Evolutionary conservation across 2,113 vertebrate species (phyloP).

Genomic region (Ameiurus melas): DNA sequence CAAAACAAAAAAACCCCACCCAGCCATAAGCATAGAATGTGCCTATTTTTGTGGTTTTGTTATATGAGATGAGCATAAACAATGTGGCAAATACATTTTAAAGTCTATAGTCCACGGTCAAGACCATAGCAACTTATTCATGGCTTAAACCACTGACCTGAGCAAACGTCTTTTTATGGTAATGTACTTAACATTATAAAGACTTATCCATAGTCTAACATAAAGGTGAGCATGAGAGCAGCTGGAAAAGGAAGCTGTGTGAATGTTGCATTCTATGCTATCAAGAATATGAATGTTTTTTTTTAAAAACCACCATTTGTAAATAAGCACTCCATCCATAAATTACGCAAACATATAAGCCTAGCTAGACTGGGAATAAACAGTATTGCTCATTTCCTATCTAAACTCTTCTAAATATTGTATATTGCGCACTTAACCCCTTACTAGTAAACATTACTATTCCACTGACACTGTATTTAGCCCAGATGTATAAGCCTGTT

Average conservation of each 20-base stretch:
- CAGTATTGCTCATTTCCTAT: background rate
- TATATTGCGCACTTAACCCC: background rate
- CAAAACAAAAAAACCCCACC: too few species aligned
- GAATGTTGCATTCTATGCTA: background rate
- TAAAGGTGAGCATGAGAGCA: background rate
- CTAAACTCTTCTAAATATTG: background rate
- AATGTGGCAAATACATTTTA: background rate
- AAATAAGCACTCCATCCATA: background rate
- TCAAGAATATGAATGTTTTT: background rate
- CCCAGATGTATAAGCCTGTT: conserved; percentile 21
- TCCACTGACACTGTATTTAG: background rate
- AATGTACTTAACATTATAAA: background rate
- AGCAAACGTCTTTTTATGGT: background rate
- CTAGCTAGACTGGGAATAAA: background rate
- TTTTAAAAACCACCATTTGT: background rate
- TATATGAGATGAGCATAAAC: background rate
- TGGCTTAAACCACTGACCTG: background rate
- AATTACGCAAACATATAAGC: background rate
- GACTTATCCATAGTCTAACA: background rate
- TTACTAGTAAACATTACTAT: background rate
- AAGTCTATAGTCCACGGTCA: background rate
- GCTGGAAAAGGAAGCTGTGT: background rate
- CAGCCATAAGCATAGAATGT: background rate
- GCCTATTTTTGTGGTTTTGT: background rate
- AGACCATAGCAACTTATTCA: background rate